phyloP scores from a whole-genome alignment of 2,113 vertebrate genomes.

The Dasyornis broadbenti region DNA sequence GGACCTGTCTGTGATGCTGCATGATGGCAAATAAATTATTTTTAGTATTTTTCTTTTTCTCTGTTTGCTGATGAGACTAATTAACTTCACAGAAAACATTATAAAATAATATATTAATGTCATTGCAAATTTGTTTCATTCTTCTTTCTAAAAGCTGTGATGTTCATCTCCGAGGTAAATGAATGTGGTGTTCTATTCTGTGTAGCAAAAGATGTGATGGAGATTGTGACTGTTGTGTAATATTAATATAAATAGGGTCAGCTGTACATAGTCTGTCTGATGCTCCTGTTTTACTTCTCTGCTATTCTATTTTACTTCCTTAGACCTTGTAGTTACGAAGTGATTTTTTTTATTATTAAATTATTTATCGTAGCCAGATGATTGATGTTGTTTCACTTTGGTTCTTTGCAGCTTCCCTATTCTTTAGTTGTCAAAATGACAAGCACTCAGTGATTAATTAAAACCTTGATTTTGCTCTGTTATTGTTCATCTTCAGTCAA shows the following conservation, averaged over 20 bases:
- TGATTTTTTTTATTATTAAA: conserved; percentile 73
- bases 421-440: conserved; percentile 73
- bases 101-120: background rate
- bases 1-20: background rate
- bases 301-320: conserved; percentile 12
- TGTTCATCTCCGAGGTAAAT: background rate
- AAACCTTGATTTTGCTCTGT: conserved; percentile 54
- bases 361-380: conserved; percentile 73
- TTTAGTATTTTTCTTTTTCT: background rate
- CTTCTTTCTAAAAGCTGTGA: background rate
- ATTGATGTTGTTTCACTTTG: conserved; percentile 71
- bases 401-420: conserved; percentile 67
- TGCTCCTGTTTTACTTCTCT: conserved; percentile 46
- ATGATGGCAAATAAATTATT: background rate
- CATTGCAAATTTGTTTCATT: background rate
- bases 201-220: background rate
- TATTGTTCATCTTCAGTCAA: conserved; percentile 64
- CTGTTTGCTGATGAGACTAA: background rate
- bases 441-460: conserved; percentile 72
- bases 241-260: conserved; percentile 31
- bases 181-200: background rate
- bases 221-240: background rate
- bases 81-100: background rate
- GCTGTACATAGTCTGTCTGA: background rate
- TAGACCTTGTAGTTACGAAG: conserved; percentile 55